Conservation (phyloP, 2,797 vertebrate genomes). For the Alexandromys oeconomus region DNA sequence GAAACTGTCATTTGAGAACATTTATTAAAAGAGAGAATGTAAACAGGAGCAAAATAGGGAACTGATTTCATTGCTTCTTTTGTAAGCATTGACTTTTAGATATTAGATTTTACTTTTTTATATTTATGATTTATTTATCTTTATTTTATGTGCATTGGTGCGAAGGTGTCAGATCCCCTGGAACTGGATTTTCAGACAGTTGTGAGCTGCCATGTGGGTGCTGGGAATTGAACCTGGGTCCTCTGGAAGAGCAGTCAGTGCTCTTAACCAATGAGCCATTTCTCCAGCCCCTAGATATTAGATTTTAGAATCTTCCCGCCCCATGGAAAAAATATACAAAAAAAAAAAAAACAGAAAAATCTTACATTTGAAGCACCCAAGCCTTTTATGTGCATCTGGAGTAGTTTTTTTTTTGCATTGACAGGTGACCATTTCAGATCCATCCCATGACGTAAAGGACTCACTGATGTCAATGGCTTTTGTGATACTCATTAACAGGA, state of each 20-base stretch:
- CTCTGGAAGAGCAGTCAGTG: too few relatives aligned
- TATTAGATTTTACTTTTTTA: background rate
- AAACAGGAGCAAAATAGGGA: constrained; percentile 16
- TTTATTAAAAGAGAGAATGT: constrained; percentile 10
- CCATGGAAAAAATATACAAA: background rate
- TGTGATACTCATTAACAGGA: constrained; percentile 42
- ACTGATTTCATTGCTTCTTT: background rate
- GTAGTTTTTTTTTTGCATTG: background rate
- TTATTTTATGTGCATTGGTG: too few relatives aligned
- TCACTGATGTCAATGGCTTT: constrained; percentile 39
- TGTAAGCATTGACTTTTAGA: background rate
- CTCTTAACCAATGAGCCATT: too few relatives aligned
- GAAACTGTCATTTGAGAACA: constrained; percentile 17
- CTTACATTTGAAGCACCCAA: background rate
- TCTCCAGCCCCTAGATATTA: background rate
- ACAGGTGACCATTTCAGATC: constrained; percentile 42
- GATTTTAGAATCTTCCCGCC: background rate
- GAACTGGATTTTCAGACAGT: too few relatives aligned
- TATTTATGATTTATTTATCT: too few relatives aligned
- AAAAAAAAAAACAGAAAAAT: background rate
- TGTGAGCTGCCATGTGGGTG: too few relatives aligned
- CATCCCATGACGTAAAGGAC: constrained; percentile 52
- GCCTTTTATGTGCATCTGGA: background rate
- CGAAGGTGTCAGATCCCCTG: too few relatives aligned
- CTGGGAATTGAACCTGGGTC: too few relatives aligned